Percentiles rank a stretch among this genome's conserved stretches.
Conservation (phyloP, 2,113 vertebrate species). For the Stegastes partitus region DNA sequence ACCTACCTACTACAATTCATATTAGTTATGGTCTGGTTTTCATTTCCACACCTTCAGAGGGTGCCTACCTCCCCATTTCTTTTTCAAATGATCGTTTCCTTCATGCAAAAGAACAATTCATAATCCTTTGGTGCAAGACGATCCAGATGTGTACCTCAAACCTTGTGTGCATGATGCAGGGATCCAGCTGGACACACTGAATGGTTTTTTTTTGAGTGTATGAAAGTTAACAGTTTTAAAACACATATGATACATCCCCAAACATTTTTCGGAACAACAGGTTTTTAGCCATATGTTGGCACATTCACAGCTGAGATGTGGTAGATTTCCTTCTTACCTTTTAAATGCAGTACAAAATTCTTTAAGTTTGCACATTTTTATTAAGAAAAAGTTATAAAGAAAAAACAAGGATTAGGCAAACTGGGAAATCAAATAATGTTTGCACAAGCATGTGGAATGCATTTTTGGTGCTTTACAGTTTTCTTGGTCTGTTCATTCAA, state of each 20-base stretch:
- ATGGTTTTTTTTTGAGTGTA: constrained; percentile 1
- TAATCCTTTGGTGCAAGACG: constrained; percentile 5
- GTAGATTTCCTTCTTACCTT: background rate
- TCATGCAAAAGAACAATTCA: constrained; percentile 30
- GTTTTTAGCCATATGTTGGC: background rate
- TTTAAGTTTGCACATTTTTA: background rate
- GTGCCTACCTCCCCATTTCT: constrained; percentile 42
- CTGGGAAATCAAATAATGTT: no score
- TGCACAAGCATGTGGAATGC: background rate
- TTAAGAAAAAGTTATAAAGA: no score
- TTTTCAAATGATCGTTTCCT: constrained; percentile 33
- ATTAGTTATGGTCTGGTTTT: constrained; percentile 71
- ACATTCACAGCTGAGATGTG: background rate
- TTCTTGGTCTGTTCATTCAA: background rate
- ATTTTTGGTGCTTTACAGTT: background rate
- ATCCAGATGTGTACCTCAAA: constrained; percentile 19
- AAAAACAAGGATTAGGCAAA: no score
- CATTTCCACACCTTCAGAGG: constrained; percentile 71
- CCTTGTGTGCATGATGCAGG: background rate
- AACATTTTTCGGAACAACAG: background rate
- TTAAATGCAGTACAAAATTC: background rate
- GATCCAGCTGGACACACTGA: background rate
- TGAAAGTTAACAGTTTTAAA: constrained; percentile 25
- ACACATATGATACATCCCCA: background rate
- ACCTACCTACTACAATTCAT: constrained; percentile 2